Base-by-base conservation (phyloP, 2,113 vertebrate genomes). In the Pomatostomus ruficeps region DNA sequence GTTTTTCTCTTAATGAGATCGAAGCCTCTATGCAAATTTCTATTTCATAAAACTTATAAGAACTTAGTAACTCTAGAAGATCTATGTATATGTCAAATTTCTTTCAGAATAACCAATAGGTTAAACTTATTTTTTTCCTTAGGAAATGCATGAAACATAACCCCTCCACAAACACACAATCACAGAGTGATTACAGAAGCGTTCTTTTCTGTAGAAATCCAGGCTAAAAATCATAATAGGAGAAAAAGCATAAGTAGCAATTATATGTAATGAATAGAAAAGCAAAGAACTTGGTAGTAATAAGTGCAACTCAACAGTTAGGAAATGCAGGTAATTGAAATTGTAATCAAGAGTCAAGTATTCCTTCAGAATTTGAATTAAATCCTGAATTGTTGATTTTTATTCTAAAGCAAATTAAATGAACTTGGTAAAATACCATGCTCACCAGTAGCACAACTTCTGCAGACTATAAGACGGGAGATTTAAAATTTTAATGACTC, bases 271-370 rank as follows among this genome's bases (percentile, higher is more conserved):
- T 91, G 70, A 81, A 87, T 71, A 89, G 36, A 85, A 85, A 93
- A 92, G 58, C 58, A 82, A 89, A 87, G 74, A 92, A 73, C 77
- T 85, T 89, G 45, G 90, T 82, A 85, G 61, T 16, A 70, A 43
- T 68, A 85, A 74, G 84, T 72, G 49, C 23, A 94, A 85, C 91
- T 85, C 83, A 95, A 68, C 33, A 75, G 42, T 68, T 91, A 83
- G 58, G 35, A 87, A 94, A 65, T 70, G 42, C 36, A 92, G 66
- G 73, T 86, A 85, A 85, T 82, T 92, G 70, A 95, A 96, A 95
- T 85, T 61, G 25, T 89, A 75, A 92, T 92, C 70, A 93, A 59
- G 36, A 91, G 51, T 74, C 46, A 91, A 91, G 68, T 87, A 79
- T 81, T 91, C 40, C 11, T 75, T 78, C 52, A 81, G 42, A 92